Conservation (phyloP, 64 coral and sea anemone genomes). For the Montipora foliosa region DNA sequence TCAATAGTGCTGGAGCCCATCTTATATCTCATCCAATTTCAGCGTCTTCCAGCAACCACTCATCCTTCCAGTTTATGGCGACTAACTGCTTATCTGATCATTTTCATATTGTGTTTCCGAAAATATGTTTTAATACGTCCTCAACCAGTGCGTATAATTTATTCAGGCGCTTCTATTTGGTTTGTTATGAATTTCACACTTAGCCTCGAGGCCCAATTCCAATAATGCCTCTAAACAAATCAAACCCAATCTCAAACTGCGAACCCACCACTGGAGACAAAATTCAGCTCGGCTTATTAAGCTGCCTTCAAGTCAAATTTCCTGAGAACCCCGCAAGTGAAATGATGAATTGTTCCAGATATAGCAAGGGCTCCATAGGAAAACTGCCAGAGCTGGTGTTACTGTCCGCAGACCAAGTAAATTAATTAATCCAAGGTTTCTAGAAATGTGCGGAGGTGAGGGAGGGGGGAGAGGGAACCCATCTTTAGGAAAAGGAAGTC, state of each 20-base stretch:
- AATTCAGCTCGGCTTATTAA: neutral
- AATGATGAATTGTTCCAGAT: no score
- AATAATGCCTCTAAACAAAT: neutral
- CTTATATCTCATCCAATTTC: neutral
- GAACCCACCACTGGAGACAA: neutral
- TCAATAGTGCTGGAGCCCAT: constrained; percentile 10
- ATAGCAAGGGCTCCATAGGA: no score
- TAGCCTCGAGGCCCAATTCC: neutral
- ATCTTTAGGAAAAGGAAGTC: no score
- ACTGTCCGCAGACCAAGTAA: no score
- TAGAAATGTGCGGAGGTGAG: no score
- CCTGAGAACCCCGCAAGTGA: no score
- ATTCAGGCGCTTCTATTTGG: neutral
- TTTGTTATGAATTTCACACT: neutral
- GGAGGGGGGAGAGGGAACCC: no score
- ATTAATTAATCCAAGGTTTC: no score
- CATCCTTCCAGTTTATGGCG: neutral
- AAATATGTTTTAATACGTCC: neutral
- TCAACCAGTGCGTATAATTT: neutral
- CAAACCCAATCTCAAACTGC: neutral
- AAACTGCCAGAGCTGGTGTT: no score
- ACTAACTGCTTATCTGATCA: neutral
- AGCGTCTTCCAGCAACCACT: neutral
- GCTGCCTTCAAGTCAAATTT: no score
- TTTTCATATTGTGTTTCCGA: neutral